Conservation (phyloP, 2,113 vertebrate genomes). For the Charadrius vociferus region DNA sequence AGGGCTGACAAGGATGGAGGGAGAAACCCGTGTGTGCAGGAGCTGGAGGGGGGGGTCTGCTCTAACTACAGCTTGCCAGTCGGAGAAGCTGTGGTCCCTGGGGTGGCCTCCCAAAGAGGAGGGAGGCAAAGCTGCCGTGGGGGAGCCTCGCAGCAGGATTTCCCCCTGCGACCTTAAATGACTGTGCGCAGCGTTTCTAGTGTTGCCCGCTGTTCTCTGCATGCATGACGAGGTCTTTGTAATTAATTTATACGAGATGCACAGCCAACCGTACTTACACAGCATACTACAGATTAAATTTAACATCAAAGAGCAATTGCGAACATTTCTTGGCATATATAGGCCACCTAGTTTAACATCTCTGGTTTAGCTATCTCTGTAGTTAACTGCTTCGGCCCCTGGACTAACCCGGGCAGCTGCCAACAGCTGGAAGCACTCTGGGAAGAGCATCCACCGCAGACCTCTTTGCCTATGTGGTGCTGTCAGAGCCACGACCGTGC, state of each 20-base stretch:
- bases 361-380: background rate
- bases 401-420: background rate
- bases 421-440: background rate
- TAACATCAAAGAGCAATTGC: slow-evolving; percentile 36
- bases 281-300: slow-evolving; percentile 3
- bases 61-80: background rate
- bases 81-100: background rate
- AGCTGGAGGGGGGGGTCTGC: background rate
- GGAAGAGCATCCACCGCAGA: background rate
- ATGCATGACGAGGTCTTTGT: background rate
- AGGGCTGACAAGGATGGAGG: background rate
- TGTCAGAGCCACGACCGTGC: rapidly evolving
- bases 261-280: background rate
- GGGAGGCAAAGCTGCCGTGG: background rate
- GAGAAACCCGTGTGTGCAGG: rapidly evolving
- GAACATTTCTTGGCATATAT: slow-evolving; percentile 55
- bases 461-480: rapidly evolving
- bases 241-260: slow-evolving; percentile 5
- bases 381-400: slow-evolving; percentile 21
- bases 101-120: background rate
- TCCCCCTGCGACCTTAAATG: background rate
- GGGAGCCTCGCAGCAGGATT: background rate
- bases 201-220: background rate
- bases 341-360: slow-evolving; percentile 47
- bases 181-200: rapidly evolving